These are phyloP conservation scores for Drosophila burlai DNA, from an alignment of 1,140 invertebrate genomes.

Conservation along the genomic window DNA sequence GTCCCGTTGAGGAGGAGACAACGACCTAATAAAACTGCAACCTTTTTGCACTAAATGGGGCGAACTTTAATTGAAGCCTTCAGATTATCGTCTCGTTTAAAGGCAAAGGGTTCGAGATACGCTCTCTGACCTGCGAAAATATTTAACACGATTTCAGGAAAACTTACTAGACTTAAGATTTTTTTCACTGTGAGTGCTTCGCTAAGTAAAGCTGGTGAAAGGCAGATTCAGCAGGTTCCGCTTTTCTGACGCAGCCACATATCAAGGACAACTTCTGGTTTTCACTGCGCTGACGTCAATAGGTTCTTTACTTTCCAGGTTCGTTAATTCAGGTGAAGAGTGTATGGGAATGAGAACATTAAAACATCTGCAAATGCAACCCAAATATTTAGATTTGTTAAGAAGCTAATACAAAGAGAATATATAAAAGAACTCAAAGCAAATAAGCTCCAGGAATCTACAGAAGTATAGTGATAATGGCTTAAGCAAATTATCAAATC, in stretches of 20 bases:
- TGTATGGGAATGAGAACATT: not conserved
- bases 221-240: conserved; percentile 19
- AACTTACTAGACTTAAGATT: too few species aligned
- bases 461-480: not conserved
- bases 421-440: not conserved
- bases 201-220: conserved; percentile 16
- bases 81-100: not conserved
- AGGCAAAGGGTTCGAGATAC: not conserved
- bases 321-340: not conserved
- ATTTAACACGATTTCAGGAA: not conserved
- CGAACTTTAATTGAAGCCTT: not conserved
- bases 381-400: not conserved
- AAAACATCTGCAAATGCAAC: not conserved
- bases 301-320: conserved; percentile 1
- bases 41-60: not conserved
- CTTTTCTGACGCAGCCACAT: conserved; percentile 9
- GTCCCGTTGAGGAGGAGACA: not conserved
- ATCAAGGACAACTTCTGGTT: conserved; percentile 47
- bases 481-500: not conserved
- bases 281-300: conserved; percentile 36
- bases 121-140: not conserved
- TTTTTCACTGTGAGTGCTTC: not conserved
- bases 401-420: not conserved
- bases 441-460: not conserved
- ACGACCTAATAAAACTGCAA: not conserved